These are phyloP conservation scores for Prunella himalayana DNA, from an alignment of 2,113 vertebrate genomes.

Conservation along the genomic window DNA sequence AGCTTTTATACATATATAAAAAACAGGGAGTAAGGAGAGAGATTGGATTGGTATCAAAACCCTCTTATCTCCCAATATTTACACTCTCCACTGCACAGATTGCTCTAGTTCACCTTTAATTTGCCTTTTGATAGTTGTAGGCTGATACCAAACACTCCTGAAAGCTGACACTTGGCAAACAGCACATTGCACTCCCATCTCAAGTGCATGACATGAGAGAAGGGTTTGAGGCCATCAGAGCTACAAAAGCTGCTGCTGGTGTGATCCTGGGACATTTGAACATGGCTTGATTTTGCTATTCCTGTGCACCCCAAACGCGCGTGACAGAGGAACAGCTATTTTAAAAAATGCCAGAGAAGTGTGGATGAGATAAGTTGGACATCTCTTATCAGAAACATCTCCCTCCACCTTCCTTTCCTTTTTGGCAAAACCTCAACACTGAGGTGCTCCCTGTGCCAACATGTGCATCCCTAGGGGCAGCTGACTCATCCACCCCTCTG, in stretches of 20 bases:
- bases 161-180: constrained; percentile 63
- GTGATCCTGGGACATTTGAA: constrained; percentile 18
- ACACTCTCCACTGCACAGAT: constrained; percentile 9
- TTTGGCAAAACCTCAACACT: not conserved
- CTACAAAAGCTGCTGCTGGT: not conserved
- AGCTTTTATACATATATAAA: not conserved
- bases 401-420: not conserved
- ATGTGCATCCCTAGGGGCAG: not conserved
- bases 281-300: constrained; percentile 3
- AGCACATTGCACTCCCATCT: not conserved
- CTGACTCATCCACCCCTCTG: not conserved
- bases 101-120: constrained; percentile 66
- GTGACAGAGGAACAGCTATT: constrained; percentile 24
- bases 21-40: not conserved
- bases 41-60: not conserved
- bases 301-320: not conserved
- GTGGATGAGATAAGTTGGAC: not conserved
- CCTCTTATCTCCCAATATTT: not conserved
- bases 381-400: not conserved
- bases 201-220: constrained; percentile 24
- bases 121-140: constrained; percentile 57
- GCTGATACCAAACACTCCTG: constrained; percentile 61
- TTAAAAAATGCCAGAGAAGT: constrained; percentile 24
- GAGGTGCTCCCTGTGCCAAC: not conserved
- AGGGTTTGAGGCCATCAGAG: constrained; percentile 19